Percentiles rank a stretch among this genome's conserved stretches.
Conservation (phyloP, 2,797 vertebrate species). For the Lacerta agilis region DNA sequence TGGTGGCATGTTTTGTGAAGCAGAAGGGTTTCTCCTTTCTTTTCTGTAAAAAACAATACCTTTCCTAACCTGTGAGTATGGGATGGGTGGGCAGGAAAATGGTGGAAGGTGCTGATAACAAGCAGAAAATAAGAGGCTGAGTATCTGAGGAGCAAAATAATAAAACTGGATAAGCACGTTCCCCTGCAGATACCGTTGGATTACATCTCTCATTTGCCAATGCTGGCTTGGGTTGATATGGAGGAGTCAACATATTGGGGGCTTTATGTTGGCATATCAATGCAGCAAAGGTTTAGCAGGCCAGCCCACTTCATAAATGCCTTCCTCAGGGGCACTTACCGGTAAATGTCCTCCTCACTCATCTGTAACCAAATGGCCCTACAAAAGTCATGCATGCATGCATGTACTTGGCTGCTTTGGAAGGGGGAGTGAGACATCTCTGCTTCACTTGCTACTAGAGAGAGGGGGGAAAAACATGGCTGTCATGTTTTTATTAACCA, state of each 20-base stretch:
- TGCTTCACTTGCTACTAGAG: background rate
- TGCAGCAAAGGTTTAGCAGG: background rate
- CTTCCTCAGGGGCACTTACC: background rate
- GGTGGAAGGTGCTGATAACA: background rate
- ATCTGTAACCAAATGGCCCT: background rate
- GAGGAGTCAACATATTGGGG: too few relatives aligned
- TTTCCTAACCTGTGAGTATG: background rate
- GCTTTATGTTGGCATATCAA: background rate
- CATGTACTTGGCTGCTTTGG: background rate
- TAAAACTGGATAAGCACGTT: background rate
- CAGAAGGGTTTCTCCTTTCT: background rate
- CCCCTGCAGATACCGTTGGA: background rate
- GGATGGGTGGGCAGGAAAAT: background rate
- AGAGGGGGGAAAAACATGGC: background rate
- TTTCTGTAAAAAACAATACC: background rate
- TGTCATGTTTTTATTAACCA: background rate
- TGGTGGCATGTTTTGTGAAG: background rate
- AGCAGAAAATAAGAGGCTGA: background rate
- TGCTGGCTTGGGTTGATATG: too few relatives aligned
- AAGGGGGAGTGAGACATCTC: too few relatives aligned
- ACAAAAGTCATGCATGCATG: background rate
- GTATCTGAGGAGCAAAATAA: background rate
- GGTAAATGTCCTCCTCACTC: background rate
- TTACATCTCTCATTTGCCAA: too few relatives aligned
- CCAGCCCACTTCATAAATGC: background rate